Conservation (phyloP, 1,140 invertebrate species). For the Pogonomyrmex californicus region DNA sequence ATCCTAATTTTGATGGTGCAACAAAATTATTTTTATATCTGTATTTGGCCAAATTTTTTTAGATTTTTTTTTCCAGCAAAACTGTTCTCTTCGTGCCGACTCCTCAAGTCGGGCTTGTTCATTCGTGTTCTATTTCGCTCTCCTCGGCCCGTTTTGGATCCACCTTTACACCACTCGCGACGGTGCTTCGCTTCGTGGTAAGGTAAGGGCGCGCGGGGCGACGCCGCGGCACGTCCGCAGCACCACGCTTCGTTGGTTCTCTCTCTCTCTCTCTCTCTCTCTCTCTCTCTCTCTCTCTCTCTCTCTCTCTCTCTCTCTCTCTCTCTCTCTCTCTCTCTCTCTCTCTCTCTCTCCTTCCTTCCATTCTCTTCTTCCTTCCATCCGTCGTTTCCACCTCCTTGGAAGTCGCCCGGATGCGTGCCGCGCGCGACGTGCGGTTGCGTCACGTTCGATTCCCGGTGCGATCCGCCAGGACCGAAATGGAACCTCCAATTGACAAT, state of each 20-base stretch:
- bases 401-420: constrained; percentile 77
- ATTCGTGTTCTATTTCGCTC: not conserved
- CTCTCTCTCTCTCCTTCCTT: constrained; percentile 63
- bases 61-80: too few species aligned
- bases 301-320: constrained; percentile 58
- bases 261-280: too few species aligned
- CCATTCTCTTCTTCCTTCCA: constrained; percentile 62
- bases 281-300: constrained; percentile 69
- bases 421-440: constrained; percentile 65
- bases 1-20: too few species aligned
- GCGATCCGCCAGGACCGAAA: constrained; percentile 31
- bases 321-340: constrained; percentile 66
- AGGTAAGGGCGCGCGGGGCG: constrained; percentile 65
- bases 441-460: constrained; percentile 79
- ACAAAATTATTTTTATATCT: too few species aligned
- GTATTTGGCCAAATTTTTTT: too few species aligned
- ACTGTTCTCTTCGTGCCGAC: too few species aligned
- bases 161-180: constrained; percentile 20
- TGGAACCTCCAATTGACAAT: not conserved
- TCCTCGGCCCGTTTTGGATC: not conserved
- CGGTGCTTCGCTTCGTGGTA: constrained; percentile 36
- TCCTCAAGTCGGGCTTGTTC: not conserved
- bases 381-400: constrained; percentile 73
- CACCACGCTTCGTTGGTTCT: constrained; percentile 79
- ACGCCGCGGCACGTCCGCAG: constrained; percentile 65